Evolutionary conservation across 2,113 vertebrate species (phyloP), one percentile per base, ranked within the genome.

Genomic region (Rhipidura dahli): DNA sequence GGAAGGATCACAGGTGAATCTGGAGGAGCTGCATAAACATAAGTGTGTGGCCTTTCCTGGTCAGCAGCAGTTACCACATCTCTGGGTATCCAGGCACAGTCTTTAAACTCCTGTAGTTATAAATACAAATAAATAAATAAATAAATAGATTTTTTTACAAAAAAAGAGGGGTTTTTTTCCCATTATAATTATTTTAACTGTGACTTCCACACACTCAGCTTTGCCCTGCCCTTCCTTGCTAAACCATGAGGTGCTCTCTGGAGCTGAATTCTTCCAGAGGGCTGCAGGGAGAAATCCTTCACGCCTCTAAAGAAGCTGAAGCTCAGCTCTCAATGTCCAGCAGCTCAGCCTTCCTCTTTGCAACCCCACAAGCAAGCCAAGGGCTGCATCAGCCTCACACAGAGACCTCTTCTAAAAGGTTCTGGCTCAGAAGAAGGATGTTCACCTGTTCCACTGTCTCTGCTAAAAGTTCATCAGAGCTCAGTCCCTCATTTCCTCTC

Each of bases 281-380:
- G 45, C 31, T 73, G 47, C 11, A 42, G 12, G 61, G 44, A 71
- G 39, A 79, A 85, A 71, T 53, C 42, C n/a, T 57, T 76, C 57
- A 40, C 0, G 0, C 44, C 7, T 31, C 28, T 77, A 27, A 40
- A 1, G 11, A 45, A 77, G 28, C 11, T 20, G 30, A 42, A 81
- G 54, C 83, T 84, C 69, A 78, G 24, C 44, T 50, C 61, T 47
- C 59, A 7, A 11, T 3, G 19, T 18, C 21, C 60, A 91, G 51
- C 18, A 81, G 35, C 51, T 79, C 49, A 86, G 30, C 13, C 19
- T 47, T 57, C 10, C 35, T 51, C 70, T 68, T 20, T 42, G 65
- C 64, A 59, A 79, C 26, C 18, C 17, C 31, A 39, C 16, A 2
- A 12, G 20, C 21, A 30, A 90, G 42, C 23, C 76, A 77, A 65